Evolutionary conservation across 2,113 vertebrate species (phyloP).

Genomic region (Lethenteron reissneri): DNA sequence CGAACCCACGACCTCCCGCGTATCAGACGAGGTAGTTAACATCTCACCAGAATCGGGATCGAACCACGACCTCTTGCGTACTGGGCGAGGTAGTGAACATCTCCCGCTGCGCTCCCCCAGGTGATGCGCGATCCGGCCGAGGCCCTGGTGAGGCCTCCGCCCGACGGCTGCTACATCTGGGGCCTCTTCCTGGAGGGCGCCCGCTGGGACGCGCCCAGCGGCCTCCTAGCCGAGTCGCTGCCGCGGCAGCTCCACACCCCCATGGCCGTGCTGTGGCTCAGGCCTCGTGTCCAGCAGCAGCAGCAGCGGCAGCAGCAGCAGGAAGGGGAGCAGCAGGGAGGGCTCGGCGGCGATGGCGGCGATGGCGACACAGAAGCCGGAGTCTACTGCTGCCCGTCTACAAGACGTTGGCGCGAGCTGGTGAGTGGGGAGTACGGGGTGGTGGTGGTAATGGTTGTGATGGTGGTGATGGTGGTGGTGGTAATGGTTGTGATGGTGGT

Average conservation of each 20-base stretch:
- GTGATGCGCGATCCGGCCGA: constrained; percentile 22
- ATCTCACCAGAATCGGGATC: no score
- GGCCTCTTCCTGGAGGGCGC: constrained; percentile 68
- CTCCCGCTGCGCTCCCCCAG: constrained; percentile 18
- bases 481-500: no score
- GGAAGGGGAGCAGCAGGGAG: no score
- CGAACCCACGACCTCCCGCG: no score
- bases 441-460: no score
- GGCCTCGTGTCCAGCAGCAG: constrained; percentile 32
- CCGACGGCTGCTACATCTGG: constrained; percentile 41
- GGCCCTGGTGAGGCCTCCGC: constrained; percentile 27
- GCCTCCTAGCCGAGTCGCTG: constrained; percentile 29
- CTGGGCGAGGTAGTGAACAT: no score
- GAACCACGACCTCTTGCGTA: no score
- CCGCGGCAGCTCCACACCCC: constrained; percentile 62
- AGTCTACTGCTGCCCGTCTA: constrained; percentile 68
- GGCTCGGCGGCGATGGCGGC: no score
- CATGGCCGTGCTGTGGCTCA: constrained; percentile 53
- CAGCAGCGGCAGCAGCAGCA: constrained; percentile 10
- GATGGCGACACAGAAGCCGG: constrained; percentile 11
- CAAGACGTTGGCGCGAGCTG: constrained; percentile 59
- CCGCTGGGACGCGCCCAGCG: constrained; percentile 27
- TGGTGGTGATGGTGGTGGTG: no score
- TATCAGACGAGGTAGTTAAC: no score
- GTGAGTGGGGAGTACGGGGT: constrained; percentile 18